These are phyloP conservation scores for Hyperopisus bebe DNA, from an alignment of 2,113 vertebrate genomes.

Conservation along the genomic window DNA sequence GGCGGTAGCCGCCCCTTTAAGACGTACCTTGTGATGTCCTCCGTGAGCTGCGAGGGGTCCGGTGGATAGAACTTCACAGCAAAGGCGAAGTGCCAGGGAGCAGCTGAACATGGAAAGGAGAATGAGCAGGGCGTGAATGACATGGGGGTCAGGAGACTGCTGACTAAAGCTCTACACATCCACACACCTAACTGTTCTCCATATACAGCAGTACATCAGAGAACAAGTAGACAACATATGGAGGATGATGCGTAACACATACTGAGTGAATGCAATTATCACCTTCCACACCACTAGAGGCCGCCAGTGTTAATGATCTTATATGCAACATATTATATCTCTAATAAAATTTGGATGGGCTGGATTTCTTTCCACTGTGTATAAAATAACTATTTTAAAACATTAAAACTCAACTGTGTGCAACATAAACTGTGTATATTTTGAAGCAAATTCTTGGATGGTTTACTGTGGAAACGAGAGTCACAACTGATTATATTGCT, in stretches of 20 bases:
- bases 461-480: not conserved
- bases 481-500: not conserved
- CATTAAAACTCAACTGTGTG: not conserved
- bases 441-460: not conserved
- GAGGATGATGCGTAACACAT: not conserved
- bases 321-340: not conserved
- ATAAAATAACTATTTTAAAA: not conserved
- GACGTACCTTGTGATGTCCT: conserved; percentile 92
- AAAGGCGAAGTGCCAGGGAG: conserved; percentile 85
- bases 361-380: not conserved
- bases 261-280: not conserved
- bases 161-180: not conserved
- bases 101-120: conserved; percentile 55
- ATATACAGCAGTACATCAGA: not conserved
- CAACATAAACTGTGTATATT: not conserved
- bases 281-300: not conserved
- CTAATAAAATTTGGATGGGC: not conserved
- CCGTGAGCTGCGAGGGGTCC: conserved; percentile 91
- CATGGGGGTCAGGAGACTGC: not conserved
- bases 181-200: not conserved
- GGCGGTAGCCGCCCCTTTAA: not conserved
- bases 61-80: conserved; percentile 97
- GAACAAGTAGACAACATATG: not conserved
- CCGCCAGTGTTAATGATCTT: not conserved
- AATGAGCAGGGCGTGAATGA: not conserved